Evolutionary conservation across 2,797 vertebrate species (phyloP).

Genomic region (Hydrocynus forskahlii): DNA sequence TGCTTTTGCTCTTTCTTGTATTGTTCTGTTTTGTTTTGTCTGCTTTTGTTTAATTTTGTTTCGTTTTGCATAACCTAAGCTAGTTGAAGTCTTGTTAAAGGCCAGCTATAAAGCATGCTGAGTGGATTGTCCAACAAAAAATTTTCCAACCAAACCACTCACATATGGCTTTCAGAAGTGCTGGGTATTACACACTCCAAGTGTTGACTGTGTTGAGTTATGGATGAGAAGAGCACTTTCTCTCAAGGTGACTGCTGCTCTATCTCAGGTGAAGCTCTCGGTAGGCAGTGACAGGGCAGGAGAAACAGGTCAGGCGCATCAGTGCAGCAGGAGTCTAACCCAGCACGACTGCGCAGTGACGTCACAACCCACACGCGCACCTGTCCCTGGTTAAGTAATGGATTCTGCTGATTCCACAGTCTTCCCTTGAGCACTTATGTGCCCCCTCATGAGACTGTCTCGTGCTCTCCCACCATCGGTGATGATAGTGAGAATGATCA

Average conservation of each 20-base stretch:
- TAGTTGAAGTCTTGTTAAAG: too few relatives aligned
- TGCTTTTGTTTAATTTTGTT: too few relatives aligned
- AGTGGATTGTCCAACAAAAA: neutral
- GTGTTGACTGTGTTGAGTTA: neutral
- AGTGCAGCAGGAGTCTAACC: constrained; percentile 12
- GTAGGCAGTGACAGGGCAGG: constrained; percentile 24
- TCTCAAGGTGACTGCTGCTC: constrained; percentile 28
- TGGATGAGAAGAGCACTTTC: constrained; percentile 9
- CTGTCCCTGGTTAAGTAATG: constrained; percentile 45
- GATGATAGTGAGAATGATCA: constrained; percentile 30
- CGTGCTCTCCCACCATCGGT: neutral
- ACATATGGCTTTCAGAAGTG: constrained; percentile 12
- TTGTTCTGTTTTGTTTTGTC: too few relatives aligned
- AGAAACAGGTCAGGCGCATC: constrained; percentile 28
- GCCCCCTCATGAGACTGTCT: constrained; percentile 25
- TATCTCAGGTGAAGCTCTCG: constrained; percentile 15
- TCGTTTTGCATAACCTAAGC: too few relatives aligned
- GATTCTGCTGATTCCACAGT: constrained; percentile 53
- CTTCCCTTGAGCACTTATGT: constrained; percentile 45
- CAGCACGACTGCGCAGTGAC: constrained; percentile 14
- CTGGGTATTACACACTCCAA: constrained; percentile 6
- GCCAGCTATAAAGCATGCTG: too few relatives aligned
- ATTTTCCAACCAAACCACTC: neutral
- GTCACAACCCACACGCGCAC: constrained; percentile 25
- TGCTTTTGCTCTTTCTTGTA: too few relatives aligned